These are phyloP conservation scores for Echinops telfairi DNA, from an alignment of 2,113 vertebrate genomes.

Conservation along the genomic window DNA sequence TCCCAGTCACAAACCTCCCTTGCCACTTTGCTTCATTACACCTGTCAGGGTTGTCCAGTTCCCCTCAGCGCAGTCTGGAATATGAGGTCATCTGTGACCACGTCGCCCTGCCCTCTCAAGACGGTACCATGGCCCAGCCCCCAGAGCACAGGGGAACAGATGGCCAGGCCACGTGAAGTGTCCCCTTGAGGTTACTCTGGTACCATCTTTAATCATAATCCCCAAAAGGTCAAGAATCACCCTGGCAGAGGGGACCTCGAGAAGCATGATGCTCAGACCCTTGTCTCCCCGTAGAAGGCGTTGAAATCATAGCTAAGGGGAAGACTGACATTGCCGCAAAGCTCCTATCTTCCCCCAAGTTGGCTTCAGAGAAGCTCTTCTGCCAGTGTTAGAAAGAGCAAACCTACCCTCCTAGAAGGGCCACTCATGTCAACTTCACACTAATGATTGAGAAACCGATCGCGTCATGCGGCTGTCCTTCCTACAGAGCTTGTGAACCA, in stretches of 20 bases:
- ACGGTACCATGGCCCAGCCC: not conserved
- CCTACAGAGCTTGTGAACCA: not conserved
- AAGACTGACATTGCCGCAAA: not conserved
- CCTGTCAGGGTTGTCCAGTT: not conserved
- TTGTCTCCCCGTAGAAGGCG: not conserved
- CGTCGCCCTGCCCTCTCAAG: not conserved
- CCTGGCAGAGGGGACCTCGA: not conserved
- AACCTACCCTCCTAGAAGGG: not conserved
- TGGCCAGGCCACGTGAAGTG: not conserved
- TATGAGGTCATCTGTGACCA: not conserved
- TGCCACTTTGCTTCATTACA: not conserved
- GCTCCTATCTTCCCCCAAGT: not conserved
- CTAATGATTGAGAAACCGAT: constrained; percentile 18
- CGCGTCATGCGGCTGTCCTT: constrained; percentile 26
- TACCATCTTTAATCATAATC: not conserved
- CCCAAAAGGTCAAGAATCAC: not conserved
- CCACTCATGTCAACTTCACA: not conserved
- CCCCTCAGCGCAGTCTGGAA: not conserved
- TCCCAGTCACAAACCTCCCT: not conserved
- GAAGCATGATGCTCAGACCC: not conserved
- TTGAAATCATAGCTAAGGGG: not conserved
- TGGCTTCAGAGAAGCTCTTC: constrained; percentile 39
- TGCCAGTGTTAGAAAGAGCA: constrained; percentile 42
- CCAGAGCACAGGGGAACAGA: not conserved
- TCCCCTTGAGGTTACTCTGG: not conserved